These are phyloP conservation scores for Peromyscus melanophrys DNA, from an alignment of 2,797 vertebrate species.

Conservation along the genomic window DNA sequence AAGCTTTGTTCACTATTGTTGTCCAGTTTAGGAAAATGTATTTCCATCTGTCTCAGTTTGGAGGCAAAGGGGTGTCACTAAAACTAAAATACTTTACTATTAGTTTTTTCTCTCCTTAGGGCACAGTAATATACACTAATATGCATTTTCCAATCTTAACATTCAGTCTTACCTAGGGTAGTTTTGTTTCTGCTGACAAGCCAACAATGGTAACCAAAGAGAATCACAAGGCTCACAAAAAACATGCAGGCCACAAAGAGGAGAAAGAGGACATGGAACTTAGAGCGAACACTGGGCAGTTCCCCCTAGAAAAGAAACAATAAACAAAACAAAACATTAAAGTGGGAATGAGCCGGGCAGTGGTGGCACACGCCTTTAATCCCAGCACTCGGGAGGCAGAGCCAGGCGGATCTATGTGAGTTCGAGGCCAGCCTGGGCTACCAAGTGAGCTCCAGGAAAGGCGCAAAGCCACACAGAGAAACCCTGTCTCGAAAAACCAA, in stretches of 20 bases:
- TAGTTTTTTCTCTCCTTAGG: constrained; percentile 36
- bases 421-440: too few species aligned
- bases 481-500: too few species aligned
- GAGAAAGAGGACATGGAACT: constrained; percentile 98
- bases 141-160: constrained; percentile 62
- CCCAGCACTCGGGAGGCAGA: too few species aligned
- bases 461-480: too few species aligned
- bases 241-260: constrained; percentile 99
- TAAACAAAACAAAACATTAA: constrained; percentile 68
- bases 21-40: constrained; percentile 44
- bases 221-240: constrained; percentile 98
- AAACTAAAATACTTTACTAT: constrained; percentile 43
- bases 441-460: too few species aligned
- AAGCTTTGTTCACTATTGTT: constrained; percentile 55
- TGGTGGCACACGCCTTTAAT: too few species aligned
- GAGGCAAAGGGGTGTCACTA: background rate
- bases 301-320: constrained; percentile 91
- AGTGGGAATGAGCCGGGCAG: constrained; percentile 29
- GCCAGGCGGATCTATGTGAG: too few species aligned
- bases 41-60: constrained; percentile 47
- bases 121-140: constrained; percentile 26
- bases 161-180: constrained; percentile 94
- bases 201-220: constrained; percentile 99
- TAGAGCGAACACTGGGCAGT: constrained; percentile 94
- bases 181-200: constrained; percentile 97